Evolutionary conservation across 2,797 vertebrate genomes (phyloP), one percentile per base, ranked within the genome.

Genomic region (Gymnoscopelus braueri): DNA sequence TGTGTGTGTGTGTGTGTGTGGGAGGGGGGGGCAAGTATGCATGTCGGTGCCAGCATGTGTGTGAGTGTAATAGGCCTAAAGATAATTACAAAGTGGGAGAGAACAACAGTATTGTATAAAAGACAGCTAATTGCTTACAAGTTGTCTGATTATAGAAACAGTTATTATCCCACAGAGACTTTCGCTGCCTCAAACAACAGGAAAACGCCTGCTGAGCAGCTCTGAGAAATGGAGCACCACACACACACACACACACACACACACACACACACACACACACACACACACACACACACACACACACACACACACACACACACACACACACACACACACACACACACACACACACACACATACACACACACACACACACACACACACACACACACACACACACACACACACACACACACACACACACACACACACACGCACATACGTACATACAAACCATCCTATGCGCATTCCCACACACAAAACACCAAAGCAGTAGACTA

Each of bases 401-500:
- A 58, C 65, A 53, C 52, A 19, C 65, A 50, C 66, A 29, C 50
- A 57, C 61, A 65, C 29, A 12, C 65, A 77, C 55, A 58, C 63
- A 72, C 49, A 57, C 74, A 77, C 58, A 32, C 63, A 29, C 50
- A 71, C 62, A 73, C 53, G 70, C 35, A 74, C 60, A 65, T 24
- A 67, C 63, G 58, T 69, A 67, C 61, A 39, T 72, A 26, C 60
- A 54, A 29, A 29, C 26, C 26, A 29, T 29, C 19, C 2, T 29
- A 29, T 29, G 26, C 26, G 2, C 26, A 29, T 29, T 29, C 60
- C 58, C 63, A 53, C 63, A 54, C 14, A 54, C 51, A 44, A 67
- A 81, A 35, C 32, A 35, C 5, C 26, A 29, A 29, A 29, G 26
- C 26, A 29, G 26, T 4, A 29, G 26, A 29, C 26, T 3, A 29